These are phyloP conservation scores for Olivierus martensii DNA, from an alignment of 1,140 invertebrate genomes.

Conservation along the genomic window DNA sequence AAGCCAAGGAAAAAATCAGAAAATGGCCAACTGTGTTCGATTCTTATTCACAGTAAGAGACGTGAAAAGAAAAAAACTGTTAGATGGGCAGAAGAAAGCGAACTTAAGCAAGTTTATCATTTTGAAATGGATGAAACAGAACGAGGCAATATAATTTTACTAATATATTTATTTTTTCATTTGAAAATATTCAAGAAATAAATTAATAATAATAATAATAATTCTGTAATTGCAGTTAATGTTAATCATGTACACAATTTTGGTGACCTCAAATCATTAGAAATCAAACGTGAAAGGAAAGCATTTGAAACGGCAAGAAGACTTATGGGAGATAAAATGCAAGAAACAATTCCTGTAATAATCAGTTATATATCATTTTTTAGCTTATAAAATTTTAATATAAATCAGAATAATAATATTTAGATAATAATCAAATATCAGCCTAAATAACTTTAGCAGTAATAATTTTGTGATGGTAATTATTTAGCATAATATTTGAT, in stretches of 20 bases:
- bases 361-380: neutral
- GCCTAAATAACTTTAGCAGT: no score
- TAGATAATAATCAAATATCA: no score
- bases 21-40: conserved; percentile 11
- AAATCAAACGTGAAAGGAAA: conserved; percentile 68
- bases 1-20: neutral
- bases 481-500: no score
- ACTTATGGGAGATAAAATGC: conserved; percentile 29
- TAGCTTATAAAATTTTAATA: conserved; percentile 8
- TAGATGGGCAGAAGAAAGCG: conserved; percentile 59
- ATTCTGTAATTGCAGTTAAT: conserved; percentile 47
- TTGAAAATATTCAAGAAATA: neutral
- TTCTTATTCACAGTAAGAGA: conserved; percentile 21
- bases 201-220: neutral
- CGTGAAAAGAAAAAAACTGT: conserved; percentile 59
- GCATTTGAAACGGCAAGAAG: conserved; percentile 55
- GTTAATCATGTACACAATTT: conserved; percentile 60
- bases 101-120: conserved; percentile 64
- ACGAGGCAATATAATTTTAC: conserved; percentile 37
- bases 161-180: neutral
- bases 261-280: conserved; percentile 80
- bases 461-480: no score
- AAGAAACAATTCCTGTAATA: conserved; percentile 28
- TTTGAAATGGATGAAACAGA: conserved; percentile 91
- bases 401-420: no score